These are phyloP conservation scores for Macropodus opercularis DNA, from an alignment of 2,797 vertebrate genomes.

Conservation along the genomic window DNA sequence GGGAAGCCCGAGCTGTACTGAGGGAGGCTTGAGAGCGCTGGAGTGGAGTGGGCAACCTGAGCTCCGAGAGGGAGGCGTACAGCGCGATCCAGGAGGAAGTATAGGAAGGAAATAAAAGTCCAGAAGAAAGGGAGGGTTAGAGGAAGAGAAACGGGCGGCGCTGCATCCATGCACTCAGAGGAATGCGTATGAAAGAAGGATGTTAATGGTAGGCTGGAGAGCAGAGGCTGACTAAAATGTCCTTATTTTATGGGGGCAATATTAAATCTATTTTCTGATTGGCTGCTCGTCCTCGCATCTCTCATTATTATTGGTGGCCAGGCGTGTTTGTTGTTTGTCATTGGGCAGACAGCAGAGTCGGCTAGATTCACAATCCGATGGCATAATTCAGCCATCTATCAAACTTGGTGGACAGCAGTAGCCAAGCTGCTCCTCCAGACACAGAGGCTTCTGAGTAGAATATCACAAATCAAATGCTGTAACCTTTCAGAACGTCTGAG, in stretches of 20 bases:
- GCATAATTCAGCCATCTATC: constrained; percentile 80
- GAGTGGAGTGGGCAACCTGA: constrained; percentile 65
- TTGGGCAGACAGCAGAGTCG: constrained; percentile 71
- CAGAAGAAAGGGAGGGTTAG: constrained; percentile 15
- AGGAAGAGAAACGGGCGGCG: constrained; percentile 19
- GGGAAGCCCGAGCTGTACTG: constrained; percentile 65
- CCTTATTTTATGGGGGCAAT: constrained; percentile 56
- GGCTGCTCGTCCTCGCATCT: constrained; percentile 58
- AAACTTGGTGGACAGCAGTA: constrained; percentile 80
- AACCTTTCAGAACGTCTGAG: constrained; percentile 78
- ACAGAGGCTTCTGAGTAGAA: constrained; percentile 62
- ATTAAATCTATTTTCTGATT: constrained; percentile 59
- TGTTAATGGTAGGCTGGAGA: constrained; percentile 42
- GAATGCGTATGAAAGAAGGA: constrained; percentile 54
- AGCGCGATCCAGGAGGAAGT: constrained; percentile 50
- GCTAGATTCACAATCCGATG: constrained; percentile 74
- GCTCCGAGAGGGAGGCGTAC: constrained; percentile 48
- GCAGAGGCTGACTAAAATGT: constrained; percentile 43
- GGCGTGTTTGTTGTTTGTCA: constrained; percentile 76
- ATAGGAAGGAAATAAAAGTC: constrained; percentile 48
- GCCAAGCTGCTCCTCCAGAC: constrained; percentile 68
- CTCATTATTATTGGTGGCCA: constrained; percentile 77
- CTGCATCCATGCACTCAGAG: constrained; percentile 31
- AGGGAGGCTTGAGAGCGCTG: constrained; percentile 56
- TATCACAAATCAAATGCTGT: constrained; percentile 82